phyloP scores from a whole-genome alignment of 2,113 vertebrate genomes.

The Carollia perspicillata region DNA sequence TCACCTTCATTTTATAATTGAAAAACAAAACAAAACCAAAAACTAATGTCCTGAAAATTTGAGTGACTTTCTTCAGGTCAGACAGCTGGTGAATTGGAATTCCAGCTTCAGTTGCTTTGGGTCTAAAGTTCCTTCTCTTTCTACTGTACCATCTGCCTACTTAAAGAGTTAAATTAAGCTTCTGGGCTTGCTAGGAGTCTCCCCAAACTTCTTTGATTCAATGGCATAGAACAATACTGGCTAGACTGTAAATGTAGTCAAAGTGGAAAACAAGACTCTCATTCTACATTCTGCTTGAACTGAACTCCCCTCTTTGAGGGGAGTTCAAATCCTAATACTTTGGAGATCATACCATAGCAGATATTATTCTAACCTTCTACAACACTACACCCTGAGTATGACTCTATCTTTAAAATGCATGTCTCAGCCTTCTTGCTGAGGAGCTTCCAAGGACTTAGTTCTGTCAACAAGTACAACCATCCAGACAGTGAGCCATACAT shows the following conservation, averaged over 20 bases:
- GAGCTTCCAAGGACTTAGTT: not conserved
- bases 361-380: not conserved
- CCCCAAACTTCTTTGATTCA: not conserved
- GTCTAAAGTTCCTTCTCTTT: not conserved
- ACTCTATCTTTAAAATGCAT: not conserved
- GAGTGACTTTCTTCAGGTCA: conserved; percentile 4
- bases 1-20: not conserved
- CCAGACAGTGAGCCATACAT: not conserved
- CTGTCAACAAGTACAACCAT: not conserved
- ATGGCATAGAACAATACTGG: not conserved
- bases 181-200: not conserved
- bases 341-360: not conserved
- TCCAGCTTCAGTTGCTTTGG: not conserved
- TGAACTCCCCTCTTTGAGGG: no score
- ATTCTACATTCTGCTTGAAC: not conserved
- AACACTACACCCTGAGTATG: not conserved
- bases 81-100: not conserved
- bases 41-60: not conserved
- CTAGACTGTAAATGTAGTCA: not conserved
- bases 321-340: not conserved
- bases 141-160: not conserved
- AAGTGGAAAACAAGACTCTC: not conserved
- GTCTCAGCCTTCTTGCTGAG: not conserved
- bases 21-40: not conserved
- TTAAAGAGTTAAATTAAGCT: not conserved